Base-by-base conservation (phyloP, 92 coral and sea anemone species). In the Anthopleura xanthogrammica region DNA sequence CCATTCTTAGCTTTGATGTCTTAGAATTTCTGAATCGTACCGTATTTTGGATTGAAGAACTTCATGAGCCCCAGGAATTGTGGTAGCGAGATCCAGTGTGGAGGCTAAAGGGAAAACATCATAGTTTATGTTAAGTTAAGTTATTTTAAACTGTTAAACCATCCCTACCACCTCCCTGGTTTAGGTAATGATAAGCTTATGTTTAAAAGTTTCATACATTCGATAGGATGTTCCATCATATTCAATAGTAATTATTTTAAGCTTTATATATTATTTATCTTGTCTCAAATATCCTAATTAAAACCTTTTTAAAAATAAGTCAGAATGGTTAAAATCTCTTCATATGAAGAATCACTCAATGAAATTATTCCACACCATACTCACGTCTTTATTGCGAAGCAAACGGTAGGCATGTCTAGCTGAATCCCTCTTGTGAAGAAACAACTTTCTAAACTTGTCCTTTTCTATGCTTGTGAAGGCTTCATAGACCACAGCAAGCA, bases 401-500 rank as follows among this genome's bases (percentile, higher is more conserved):
- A 87, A 82, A 78, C 83, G 86, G 78, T 91, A 91, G 29, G 98
- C 95, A 75, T 86, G 82, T 77, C 98, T 93, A 4, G 93, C 93
- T 41, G 93, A 95, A 76, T 93, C 93, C 79, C 98, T 95, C 76
- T 94, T 94, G 89, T 97, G 99, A 5, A 97, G 95, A 57, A 90
- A 94, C n/a, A 97, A 89, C 77, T 88, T 92, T 77, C 87, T 92
- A 80, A 94, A 97, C 80, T 97, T 97, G 41, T 86, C 60, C 81
- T 94, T 92, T 79, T 94, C 98, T 24, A 92, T 97, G 83, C 87
- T 92, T 48, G 98, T 92, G 81, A 94, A 97, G 11, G 99, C 90
- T 79, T 91, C 98, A 83, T 97, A 97, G 42, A 97, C 98, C 46
- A 93, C 98, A 60, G 99, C 99, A 75, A 97, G 85, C 29, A 97